Evolutionary conservation across 2,888 invertebrate species (phyloP).

Genomic region (Leucozona laternaria): DNA sequence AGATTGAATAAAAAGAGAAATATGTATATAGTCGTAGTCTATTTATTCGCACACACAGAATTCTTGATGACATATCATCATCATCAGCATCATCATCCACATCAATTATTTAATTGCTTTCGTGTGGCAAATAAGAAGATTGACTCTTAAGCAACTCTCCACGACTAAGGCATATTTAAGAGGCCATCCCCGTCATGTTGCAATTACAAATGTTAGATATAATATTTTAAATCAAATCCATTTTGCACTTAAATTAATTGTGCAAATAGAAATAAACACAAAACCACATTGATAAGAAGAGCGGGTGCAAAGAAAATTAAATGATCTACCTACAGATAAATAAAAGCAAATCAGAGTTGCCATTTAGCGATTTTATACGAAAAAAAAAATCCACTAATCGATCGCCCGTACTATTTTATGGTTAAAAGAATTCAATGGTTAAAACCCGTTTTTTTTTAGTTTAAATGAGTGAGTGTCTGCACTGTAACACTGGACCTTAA

Average conservation of each 20-base stretch:
- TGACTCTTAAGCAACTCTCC: background rate
- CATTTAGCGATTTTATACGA: background rate
- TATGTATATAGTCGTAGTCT: background rate
- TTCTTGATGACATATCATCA: constrained; percentile 24
- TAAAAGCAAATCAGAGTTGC: background rate
- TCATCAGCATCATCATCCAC: background rate
- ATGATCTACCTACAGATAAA: background rate
- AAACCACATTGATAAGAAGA: background rate
- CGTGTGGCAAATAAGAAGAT: constrained; percentile 8
- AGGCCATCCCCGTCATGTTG: background rate
- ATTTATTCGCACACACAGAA: constrained; percentile 9
- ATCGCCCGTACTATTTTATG: too few species aligned
- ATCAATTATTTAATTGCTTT: constrained; percentile 50
- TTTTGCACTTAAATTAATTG: constrained; percentile 28
- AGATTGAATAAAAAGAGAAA: background rate
- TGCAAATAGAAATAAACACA: constrained; percentile 20
- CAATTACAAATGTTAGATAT: constrained; percentile 7
- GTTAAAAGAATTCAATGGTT: too few species aligned
- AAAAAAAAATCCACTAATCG: too few species aligned
- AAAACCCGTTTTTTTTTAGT: too few species aligned
- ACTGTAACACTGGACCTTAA: too few species aligned
- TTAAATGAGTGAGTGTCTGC: too few species aligned
- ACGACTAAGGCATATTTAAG: background rate
- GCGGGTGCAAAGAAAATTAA: background rate
- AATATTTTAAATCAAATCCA: constrained; percentile 14